phyloP scores from a whole-genome alignment of 2,888 invertebrate genomes.

The Phania funesta region DNA sequence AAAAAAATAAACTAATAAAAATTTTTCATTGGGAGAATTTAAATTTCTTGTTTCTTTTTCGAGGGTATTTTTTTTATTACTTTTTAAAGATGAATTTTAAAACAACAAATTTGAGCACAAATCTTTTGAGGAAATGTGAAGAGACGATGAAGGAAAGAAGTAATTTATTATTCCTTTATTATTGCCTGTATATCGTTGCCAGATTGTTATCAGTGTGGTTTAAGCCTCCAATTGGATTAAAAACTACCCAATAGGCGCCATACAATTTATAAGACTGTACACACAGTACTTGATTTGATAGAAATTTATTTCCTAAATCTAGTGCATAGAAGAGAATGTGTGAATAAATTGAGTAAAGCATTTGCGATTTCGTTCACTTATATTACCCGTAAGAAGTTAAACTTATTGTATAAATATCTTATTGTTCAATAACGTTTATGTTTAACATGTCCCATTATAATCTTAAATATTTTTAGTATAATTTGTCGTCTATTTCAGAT shows the following conservation, averaged over 20 bases:
- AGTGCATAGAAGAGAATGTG: too few relatives aligned
- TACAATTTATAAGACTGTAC: too few relatives aligned
- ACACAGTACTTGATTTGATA: too few relatives aligned
- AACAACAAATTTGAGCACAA: slow-evolving; percentile 40
- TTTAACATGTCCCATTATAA: too few relatives aligned
- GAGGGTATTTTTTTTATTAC: slow-evolving; percentile 61
- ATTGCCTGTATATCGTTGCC: slow-evolving; percentile 55
- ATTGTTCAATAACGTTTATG: too few relatives aligned
- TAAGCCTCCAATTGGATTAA: not conserved
- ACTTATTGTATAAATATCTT: too few relatives aligned
- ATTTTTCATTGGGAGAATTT: slow-evolving; percentile 53
- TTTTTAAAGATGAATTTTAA: slow-evolving; percentile 55
- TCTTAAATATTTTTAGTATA: too few relatives aligned
- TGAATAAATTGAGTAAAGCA: too few relatives aligned
- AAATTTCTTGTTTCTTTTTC: slow-evolving; percentile 59
- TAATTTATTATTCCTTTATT: slow-evolving; percentile 66
- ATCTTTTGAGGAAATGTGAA: slow-evolving; percentile 30
- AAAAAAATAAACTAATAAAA: slow-evolving; percentile 35
- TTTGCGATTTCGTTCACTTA: too few relatives aligned
- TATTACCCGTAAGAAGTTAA: too few relatives aligned
- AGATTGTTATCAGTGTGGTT: not conserved
- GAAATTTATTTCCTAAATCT: too few relatives aligned
- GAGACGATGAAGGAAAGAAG: slow-evolving; percentile 46
- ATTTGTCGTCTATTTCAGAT: too few relatives aligned
- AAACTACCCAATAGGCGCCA: not conserved